Conservation (phyloP, 2,797 vertebrate species). For the Phoxinus dragarum region DNA sequence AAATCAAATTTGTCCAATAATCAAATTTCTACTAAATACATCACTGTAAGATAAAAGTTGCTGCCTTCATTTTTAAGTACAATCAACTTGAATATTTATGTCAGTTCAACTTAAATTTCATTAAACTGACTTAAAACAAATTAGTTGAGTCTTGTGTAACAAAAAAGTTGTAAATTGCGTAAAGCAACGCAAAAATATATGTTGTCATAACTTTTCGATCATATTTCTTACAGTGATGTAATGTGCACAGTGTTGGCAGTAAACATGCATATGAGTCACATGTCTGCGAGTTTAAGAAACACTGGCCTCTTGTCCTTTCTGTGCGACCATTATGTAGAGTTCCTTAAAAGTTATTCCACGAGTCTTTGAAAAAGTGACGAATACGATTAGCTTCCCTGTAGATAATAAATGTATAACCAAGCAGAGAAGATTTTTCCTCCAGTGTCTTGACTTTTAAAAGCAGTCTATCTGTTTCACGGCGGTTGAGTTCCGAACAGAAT, state of each 20-base stretch:
- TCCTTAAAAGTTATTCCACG: not conserved
- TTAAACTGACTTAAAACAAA: too few species aligned
- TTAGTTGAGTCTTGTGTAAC: too few species aligned
- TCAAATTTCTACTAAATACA: not conserved
- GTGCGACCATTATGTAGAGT: not conserved
- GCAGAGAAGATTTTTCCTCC: conserved; percentile 61
- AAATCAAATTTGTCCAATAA: not conserved
- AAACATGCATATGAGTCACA: not conserved
- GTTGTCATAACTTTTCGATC: too few species aligned
- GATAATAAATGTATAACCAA: conserved; percentile 55
- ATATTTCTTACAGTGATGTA: not conserved
- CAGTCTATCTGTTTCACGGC: conserved; percentile 84
- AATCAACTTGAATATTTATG: too few species aligned
- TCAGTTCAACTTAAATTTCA: too few species aligned
- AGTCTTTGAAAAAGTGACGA: conserved; percentile 26
- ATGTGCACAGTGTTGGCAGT: not conserved
- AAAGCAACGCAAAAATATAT: too few species aligned
- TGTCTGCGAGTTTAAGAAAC: not conserved
- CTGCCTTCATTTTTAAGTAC: too few species aligned
- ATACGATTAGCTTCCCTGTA: not conserved
- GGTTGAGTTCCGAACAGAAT: conserved; percentile 86
- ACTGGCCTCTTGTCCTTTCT: not conserved
- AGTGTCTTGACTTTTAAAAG: conserved; percentile 81
- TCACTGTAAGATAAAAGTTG: too few species aligned
- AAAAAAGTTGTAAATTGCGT: too few species aligned